These are phyloP conservation scores for Tanytarsus gracilentus DNA, from an alignment of 2,888 invertebrate species.

Conservation along the genomic window DNA sequence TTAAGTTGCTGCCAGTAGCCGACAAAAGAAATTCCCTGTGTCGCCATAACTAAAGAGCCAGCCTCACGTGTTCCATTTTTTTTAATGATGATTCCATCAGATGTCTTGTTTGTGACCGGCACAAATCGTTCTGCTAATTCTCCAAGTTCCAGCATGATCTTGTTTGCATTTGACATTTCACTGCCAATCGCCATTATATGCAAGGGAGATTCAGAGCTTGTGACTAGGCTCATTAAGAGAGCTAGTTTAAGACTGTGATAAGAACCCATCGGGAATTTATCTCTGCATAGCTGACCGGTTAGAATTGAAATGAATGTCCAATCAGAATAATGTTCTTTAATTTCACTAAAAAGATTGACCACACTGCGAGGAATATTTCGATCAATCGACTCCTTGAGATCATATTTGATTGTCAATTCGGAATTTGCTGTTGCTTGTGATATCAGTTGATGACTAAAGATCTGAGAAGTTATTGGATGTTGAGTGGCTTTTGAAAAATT, in stretches of 20 bases:
- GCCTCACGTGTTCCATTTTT: constrained; percentile 38
- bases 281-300: constrained; percentile 40
- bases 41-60: constrained; percentile 39
- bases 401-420: neutral
- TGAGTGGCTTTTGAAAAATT: too few relatives aligned
- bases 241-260: constrained; percentile 43
- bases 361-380: neutral
- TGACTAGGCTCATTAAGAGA: constrained; percentile 42
- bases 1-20: constrained; percentile 40
- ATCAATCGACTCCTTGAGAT: neutral
- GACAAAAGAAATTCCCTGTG: constrained; percentile 40
- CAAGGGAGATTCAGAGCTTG: constrained; percentile 33
- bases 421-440: too few relatives aligned
- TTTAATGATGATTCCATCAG: constrained; percentile 30
- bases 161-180: constrained; percentile 36
- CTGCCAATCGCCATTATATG: constrained; percentile 38
- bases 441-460: too few relatives aligned
- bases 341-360: neutral
- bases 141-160: constrained; percentile 36
- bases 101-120: constrained; percentile 36
- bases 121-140: constrained; percentile 38
- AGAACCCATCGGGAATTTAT: constrained; percentile 41
- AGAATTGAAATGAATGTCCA: constrained; percentile 42
- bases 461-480: too few relatives aligned
- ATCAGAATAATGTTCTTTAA: constrained; percentile 36